Conservation (phyloP, 2,797 vertebrate species). For the Scarus forsteni region DNA sequence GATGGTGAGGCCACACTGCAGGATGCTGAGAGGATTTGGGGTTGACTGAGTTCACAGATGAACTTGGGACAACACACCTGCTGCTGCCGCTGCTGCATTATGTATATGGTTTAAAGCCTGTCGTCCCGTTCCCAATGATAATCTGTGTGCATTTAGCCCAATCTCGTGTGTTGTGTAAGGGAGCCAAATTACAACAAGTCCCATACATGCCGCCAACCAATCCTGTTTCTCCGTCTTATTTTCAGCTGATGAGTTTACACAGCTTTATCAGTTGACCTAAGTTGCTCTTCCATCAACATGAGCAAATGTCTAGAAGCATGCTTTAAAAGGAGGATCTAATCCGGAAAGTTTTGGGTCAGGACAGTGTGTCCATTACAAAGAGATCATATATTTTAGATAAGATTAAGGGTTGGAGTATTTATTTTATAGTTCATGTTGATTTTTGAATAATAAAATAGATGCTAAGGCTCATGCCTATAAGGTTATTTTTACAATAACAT, state of each 20-base stretch:
- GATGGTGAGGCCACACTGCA: constrained; percentile 60
- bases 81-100: constrained; percentile 51
- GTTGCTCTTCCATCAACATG: neutral
- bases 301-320: neutral
- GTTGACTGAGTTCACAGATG: constrained; percentile 73
- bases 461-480: no score
- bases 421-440: no score
- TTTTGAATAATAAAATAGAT: no score
- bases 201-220: neutral
- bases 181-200: constrained; percentile 16
- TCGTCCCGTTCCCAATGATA: constrained; percentile 39
- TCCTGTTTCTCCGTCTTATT: constrained; percentile 3
- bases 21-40: constrained; percentile 58
- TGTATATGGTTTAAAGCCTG: constrained; percentile 42
- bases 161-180: constrained; percentile 36
- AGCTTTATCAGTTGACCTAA: neutral
- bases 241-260: neutral
- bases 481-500: no score
- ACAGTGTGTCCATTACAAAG: no score
- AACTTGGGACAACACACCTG: constrained; percentile 48
- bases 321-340: no score
- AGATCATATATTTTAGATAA: no score
- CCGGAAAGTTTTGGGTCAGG: no score
- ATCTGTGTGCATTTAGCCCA: constrained; percentile 15
- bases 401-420: no score